Evolutionary conservation across 2,113 vertebrate genomes (phyloP), one percentile per base, ranked within the genome.

Genomic region (Pangasianodon gigas): DNA sequence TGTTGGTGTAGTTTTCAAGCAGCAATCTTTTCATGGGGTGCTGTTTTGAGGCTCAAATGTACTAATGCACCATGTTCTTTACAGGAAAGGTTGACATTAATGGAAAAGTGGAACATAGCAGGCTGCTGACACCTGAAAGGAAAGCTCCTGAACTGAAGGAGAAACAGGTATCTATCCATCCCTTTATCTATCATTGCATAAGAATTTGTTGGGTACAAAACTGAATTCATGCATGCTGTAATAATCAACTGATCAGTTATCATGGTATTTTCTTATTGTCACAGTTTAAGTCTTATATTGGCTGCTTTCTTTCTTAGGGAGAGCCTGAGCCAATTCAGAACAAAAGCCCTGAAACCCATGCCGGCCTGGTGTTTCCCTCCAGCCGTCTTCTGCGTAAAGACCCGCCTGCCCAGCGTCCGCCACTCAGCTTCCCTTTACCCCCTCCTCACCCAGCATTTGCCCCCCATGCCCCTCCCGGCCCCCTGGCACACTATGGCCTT

Each of bases 41-140:
- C n/a, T 60, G 46, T 26, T 74, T 74, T 54, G 37, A 46, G 58
- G 14, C 24, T 60, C 41, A 52, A 46, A 2, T 62, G 56, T 90
- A 58, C 90, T 58, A 13, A 58, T 92, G 65, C 91, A 87, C 85
- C 41, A 8, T 89, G 37, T 6, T 89, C 26, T 67, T 90, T 85
- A 67, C 89, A 99, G 98, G 98, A 94, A 99, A 99, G 96, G 95
- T 95, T 90, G 98, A 99, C 91, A 95, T 95, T 88, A 96, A 95
- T 95, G 93, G 95, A 92, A 98, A 97, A 93, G 92, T 96, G 5
- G 98, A 99, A 93, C 97, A 97, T 88, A 96, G 5, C 95, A 97
- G 97, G 94, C 97, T 98, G 93, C 97, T 97, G 91, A 99, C 98
- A 71, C 97, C 98, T 77, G 98, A 99, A 92, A 98, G 98, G 93